Evolutionary conservation across 2,113 vertebrate genomes (phyloP), one percentile per base, ranked within the genome.

Genomic region (Rhodinocichla rosea): DNA sequence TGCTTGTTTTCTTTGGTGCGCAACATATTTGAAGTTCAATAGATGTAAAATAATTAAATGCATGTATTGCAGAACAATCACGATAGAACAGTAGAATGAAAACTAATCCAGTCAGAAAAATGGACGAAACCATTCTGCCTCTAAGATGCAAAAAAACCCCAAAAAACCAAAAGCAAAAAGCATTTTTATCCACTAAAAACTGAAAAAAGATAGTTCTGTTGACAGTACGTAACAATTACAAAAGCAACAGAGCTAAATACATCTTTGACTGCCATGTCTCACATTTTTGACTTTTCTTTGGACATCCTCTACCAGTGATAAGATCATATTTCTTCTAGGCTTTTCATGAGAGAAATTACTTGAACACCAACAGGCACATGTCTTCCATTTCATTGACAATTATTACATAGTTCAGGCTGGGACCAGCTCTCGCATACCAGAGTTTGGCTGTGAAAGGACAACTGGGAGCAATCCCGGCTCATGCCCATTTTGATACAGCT

Each of bases 361-460:
- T n/a, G 20, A 83, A 76, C 28, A 18, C 7, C 22, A 79, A 22
- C 5, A 62, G 49, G 15, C 21, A 53, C 7, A 49, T 2, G 6
- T 26, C 53, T n/a, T 68, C 37, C 15, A 32, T n/a, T 52, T 32
- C 47, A 45, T 37, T 0, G 0, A 40, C 27, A 73, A 24, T 19
- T 55, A 57, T 30, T 83, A 28, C 19, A 11, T 1, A 62, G 23
- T 12, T 79, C 55, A 57, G 33, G 22, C 11, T 4, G 2, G 1
- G 5, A 3, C 14, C 50, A 76, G n/a, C 26, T 37, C 32, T 73
- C 0, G 0, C 30, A 37, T 30, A 33, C 15, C 12, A 18, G 53
- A 57, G 27, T 17, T 12, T 4, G 30, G 18, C 63, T 65, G 18
- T 65, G 47, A 67, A 85, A 37, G n/a, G n/a, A 33, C 20, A 53